Evolutionary conservation across 2,113 vertebrate species (phyloP).

Genomic region (Prolemur simus): DNA sequence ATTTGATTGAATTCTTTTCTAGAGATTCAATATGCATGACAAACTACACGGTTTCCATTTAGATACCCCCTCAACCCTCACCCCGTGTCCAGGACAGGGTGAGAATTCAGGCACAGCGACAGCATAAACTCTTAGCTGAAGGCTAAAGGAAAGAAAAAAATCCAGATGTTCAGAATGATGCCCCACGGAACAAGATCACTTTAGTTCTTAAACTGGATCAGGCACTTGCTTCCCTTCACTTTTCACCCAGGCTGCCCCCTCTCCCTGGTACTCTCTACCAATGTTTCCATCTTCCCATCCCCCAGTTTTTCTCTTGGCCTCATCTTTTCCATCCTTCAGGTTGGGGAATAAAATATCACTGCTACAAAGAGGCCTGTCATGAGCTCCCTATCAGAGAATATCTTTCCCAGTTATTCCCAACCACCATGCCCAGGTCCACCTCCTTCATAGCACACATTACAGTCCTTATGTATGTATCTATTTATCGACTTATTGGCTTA

Average conservation of each 20-base stretch:
- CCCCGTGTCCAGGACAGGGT: not conserved
- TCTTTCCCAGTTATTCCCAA: not conserved
- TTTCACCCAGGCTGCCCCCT: not conserved
- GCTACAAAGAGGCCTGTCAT: not conserved
- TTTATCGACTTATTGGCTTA: not conserved
- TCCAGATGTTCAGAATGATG: not conserved
- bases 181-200: not conserved
- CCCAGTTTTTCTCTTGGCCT: not conserved
- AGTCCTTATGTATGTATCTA: not conserved
- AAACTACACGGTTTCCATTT: slow-evolving; percentile 38
- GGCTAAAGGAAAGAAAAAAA: not conserved
- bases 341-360: not conserved
- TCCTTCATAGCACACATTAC: not conserved
- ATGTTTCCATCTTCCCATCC: not conserved
- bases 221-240: not conserved
- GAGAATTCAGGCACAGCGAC: not conserved
- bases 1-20: slow-evolving; percentile 47
- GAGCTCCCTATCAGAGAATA: not conserved
- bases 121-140: not conserved
- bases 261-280: not conserved
- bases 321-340: slow-evolving; percentile 1
- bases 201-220: not conserved
- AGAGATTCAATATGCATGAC: slow-evolving; percentile 44
- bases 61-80: not conserved
- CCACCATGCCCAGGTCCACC: no score